phyloP scores from a whole-genome alignment of 1,140 invertebrate species.

The Littorina saxatilis region DNA sequence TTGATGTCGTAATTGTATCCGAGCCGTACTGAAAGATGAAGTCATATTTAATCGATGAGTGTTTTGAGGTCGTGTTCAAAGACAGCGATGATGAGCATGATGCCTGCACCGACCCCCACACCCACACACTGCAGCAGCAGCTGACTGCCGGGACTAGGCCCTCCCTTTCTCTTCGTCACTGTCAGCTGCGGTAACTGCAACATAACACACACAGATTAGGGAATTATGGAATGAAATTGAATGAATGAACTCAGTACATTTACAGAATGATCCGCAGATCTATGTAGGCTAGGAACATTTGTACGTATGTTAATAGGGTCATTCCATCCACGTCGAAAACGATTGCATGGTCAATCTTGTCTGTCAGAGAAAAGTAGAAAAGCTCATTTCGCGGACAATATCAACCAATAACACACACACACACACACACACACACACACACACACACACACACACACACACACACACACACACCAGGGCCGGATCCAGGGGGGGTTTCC shows the following conservation, averaged over 20 bases:
- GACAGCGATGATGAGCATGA: slow-evolving; percentile 93
- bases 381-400: neutral
- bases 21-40: neutral
- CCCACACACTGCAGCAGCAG: slow-evolving; percentile 84
- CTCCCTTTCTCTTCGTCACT: neutral
- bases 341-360: neutral
- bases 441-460: too few relatives aligned
- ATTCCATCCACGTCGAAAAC: neutral
- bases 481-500: too few relatives aligned
- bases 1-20: neutral
- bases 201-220: neutral
- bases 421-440: too few relatives aligned
- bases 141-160: neutral
- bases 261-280: neutral
- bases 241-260: too few relatives aligned
- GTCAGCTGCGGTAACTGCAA: slow-evolving; percentile 31
- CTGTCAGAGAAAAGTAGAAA: neutral
- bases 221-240: too few relatives aligned
- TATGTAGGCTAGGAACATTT: too few relatives aligned
- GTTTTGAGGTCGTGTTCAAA: slow-evolving; percentile 87
- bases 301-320: too few relatives aligned
- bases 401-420: neutral
- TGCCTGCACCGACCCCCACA: slow-evolving; percentile 85
- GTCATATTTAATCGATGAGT: slow-evolving; percentile 42
- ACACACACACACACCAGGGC: too few relatives aligned